Evolutionary conservation across 1,140 invertebrate species (phyloP).

Genomic region (Apocrypta bakeri): DNA sequence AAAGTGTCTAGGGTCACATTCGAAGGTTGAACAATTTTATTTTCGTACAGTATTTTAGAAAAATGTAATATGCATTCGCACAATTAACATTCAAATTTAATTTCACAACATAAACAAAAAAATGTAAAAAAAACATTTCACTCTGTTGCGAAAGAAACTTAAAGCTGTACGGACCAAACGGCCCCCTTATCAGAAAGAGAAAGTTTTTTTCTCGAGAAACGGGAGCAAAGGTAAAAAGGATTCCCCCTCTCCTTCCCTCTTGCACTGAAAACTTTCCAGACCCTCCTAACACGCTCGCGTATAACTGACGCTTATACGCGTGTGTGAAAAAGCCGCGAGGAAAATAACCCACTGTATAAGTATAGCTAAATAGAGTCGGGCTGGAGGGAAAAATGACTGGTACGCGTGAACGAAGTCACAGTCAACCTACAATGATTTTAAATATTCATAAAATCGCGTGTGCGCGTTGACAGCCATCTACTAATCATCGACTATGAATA

Average conservation of each 20-base stretch:
- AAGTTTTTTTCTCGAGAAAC: slow-evolving; percentile 31
- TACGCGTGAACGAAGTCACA: neutral
- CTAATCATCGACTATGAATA: neutral
- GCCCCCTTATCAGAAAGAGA: slow-evolving; percentile 7
- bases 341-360: neutral
- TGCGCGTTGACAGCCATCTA: neutral
- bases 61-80: too few species aligned
- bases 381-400: slow-evolving; percentile 6
- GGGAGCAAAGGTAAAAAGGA: slow-evolving; percentile 31
- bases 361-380: neutral
- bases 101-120: neutral
- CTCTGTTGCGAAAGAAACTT: too few species aligned
- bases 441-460: slow-evolving; percentile 13
- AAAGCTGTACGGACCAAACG: neutral
- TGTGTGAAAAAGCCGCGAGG: neutral
- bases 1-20: neutral
- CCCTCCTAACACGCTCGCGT: neutral
- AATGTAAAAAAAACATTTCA: neutral
- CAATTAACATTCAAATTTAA: neutral
- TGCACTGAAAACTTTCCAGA: slow-evolving; percentile 13
- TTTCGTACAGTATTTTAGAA: too few species aligned
- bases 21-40: neutral
- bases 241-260: neutral
- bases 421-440: slow-evolving; percentile 1
- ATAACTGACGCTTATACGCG: neutral